A percentile compares a stretch with the other conserved stretches of the same genome.
These are phyloP conservation scores for Laticauda colubrina DNA, from an alignment of 2,113 vertebrate species.

Conservation along the genomic window DNA sequence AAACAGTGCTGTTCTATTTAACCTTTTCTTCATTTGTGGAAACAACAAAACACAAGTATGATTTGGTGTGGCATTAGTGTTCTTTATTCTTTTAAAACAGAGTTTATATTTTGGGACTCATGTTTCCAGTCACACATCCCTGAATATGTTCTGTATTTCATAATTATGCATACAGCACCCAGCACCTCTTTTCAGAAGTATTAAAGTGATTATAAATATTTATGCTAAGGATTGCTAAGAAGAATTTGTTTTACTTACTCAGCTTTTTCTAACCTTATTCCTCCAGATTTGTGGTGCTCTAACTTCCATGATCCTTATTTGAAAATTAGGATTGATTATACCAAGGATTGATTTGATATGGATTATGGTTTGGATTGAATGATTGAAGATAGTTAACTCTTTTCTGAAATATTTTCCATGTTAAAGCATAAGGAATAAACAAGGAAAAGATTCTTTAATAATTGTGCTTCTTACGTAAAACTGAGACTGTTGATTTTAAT, in stretches of 20 bases:
- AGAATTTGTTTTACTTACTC: not conserved
- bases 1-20: constrained; percentile 56
- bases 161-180: not conserved
- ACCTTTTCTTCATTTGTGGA: constrained; percentile 56
- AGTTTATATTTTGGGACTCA: not conserved
- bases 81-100: not conserved
- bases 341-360: not conserved
- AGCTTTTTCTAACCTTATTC: not conserved
- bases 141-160: not conserved
- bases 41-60: constrained; percentile 23
- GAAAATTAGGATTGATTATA: not conserved
- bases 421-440: not conserved
- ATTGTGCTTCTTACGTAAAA: not conserved
- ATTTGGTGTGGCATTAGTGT: not conserved
- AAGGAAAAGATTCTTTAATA: not conserved
- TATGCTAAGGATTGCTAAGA: not conserved
- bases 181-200: not conserved
- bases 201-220: not conserved
- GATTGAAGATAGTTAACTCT: not conserved
- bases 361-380: not conserved
- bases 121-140: not conserved
- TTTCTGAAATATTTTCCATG: not conserved
- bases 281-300: not conserved
- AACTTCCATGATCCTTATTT: not conserved
- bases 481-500: not conserved